Evolutionary conservation across 2,113 vertebrate species (phyloP).

Genomic region (Mesitornis unicolor): DNA sequence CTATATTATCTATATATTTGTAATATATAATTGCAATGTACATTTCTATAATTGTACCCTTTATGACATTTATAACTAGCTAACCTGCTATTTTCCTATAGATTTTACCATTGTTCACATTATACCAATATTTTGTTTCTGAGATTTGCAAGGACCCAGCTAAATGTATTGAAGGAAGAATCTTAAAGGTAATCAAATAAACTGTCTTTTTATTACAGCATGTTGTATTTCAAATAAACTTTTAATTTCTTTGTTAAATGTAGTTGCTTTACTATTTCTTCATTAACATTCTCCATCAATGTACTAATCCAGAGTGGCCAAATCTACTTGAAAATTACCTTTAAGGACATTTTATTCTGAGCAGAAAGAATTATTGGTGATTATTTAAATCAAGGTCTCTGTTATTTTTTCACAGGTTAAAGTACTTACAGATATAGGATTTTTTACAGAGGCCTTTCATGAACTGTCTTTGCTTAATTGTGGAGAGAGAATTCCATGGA

Average conservation of each 20-base stretch:
- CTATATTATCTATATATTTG: not conserved
- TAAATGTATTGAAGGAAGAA: slow-evolving; percentile 80
- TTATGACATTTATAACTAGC: not conserved
- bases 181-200: slow-evolving; percentile 85
- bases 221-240: not conserved
- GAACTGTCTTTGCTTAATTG: slow-evolving; percentile 67
- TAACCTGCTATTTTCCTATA: slow-evolving; percentile 50
- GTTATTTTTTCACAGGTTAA: slow-evolving; percentile 67
- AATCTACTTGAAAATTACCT: not conserved
- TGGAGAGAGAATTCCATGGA: slow-evolving; percentile 70
- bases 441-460: slow-evolving; percentile 76
- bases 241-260: not conserved
- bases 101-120: slow-evolving; percentile 84
- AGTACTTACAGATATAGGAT: slow-evolving; percentile 74
- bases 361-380: not conserved
- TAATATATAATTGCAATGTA: not conserved
- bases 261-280: not conserved
- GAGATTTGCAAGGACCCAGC: slow-evolving; percentile 81
- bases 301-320: not conserved
- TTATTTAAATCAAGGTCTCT: not conserved
- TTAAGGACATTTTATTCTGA: not conserved
- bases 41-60: not conserved
- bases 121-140: slow-evolving; percentile 86
- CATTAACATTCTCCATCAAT: not conserved
- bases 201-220: not conserved